Evolutionary conservation across 64 coral and sea anemone genomes (phyloP), one percentile per base, ranked within the genome.

Genomic region (Montipora capricornis): DNA sequence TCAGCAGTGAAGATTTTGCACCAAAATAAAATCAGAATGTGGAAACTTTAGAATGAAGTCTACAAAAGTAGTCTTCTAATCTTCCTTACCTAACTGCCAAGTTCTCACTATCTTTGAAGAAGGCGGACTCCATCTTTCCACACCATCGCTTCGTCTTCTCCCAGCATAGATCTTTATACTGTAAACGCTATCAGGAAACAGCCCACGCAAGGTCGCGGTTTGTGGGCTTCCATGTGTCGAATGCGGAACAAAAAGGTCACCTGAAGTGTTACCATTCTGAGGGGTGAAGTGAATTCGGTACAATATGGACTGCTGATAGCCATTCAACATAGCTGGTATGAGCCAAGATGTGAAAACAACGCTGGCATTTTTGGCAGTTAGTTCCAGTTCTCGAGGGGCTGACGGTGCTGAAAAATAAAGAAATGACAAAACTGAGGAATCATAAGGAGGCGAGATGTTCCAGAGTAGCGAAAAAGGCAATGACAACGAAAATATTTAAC

Each of bases 241-340:
- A 20, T 93, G 92, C 22, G 19, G 6, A 20, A 93, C 68, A 48
- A 60, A 70, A 80, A 67, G 19, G 45, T 88, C 75, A 10, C 74
- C 26, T 8, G 92, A 88, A 1, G 11, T 68, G 64, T 93, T 93
- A 47, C 47, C 83, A 44, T 64, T 62, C 4, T 73, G 61, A 12
- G 92, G 92, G 13, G 29, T 6, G 24, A 88, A 93, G 58, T 47
- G 73, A 15, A 93, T 53, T 47, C 78, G 61, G 77, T 93, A 93
- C 22, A 29, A 4, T 15, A 93, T n/a, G 17, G 76, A 68, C 37
- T 53, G 68, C 12, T 88, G 68, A 44, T 85, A 78, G 51, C 92
- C 92, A 50, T 93, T 87, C 24, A 88, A 69, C 46, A 58, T n/a
- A 20, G n/a, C 20, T 10, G 92, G 92, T 20, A 26, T 69, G 22